These are phyloP conservation scores for Rutpela maculata DNA, from an alignment of 2,888 invertebrate species.

Conservation along the genomic window DNA sequence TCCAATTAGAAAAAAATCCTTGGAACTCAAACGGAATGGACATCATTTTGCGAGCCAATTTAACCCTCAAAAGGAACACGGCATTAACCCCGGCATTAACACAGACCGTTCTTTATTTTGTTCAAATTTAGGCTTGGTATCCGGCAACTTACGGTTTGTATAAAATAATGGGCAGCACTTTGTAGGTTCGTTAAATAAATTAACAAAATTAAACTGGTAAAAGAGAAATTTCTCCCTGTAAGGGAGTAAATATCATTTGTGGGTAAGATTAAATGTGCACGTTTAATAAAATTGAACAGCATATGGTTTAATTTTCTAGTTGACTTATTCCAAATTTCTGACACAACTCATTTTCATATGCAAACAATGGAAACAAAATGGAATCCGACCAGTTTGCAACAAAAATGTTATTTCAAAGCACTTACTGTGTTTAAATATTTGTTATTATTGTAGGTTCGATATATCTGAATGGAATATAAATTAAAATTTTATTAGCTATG, in stretches of 20 bases:
- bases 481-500: slow-evolving; percentile 15
- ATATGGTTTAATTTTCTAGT: slow-evolving; percentile 52
- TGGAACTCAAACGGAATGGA: neutral
- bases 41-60: neutral
- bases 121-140: neutral
- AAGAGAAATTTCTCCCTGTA: neutral
- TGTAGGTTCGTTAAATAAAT: neutral
- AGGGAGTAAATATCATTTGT: slow-evolving; percentile 4
- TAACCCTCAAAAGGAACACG: neutral
- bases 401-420: slow-evolving; percentile 19
- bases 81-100: neutral
- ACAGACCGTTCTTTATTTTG: slow-evolving; percentile 4
- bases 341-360: slow-evolving; percentile 54
- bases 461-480: neutral
- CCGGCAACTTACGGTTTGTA: neutral
- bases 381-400: slow-evolving; percentile 19
- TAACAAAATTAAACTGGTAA: neutral
- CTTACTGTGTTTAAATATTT: slow-evolving; percentile 32
- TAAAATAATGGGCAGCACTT: neutral
- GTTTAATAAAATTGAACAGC: slow-evolving; percentile 49
- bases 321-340: slow-evolving; percentile 49
- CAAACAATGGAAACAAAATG: slow-evolving; percentile 51
- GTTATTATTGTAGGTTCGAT: neutral
- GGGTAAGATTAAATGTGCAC: slow-evolving; percentile 42
- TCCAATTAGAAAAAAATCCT: neutral